A percentile compares a stretch with the other conserved stretches of the same genome.
phyloP scores from a whole-genome alignment of 2,888 invertebrate genomes.

The Protophormia terraenovae region DNA sequence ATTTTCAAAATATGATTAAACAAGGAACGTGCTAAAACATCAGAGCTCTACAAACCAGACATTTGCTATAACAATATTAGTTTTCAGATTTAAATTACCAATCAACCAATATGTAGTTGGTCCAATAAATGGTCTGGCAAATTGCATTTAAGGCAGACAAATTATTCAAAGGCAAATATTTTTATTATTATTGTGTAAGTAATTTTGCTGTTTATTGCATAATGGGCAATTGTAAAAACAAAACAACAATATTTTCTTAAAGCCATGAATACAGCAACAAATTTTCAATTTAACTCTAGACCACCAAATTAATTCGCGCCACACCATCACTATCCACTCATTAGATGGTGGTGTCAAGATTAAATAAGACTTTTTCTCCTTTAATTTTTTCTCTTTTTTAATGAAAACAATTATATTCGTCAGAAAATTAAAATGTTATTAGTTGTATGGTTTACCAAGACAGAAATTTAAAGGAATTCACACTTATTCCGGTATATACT shows the following conservation, averaged over 20 bases:
- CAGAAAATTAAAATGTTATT: neutral
- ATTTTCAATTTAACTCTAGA: too few relatives aligned
- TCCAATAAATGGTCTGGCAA: neutral
- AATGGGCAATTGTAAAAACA: slow-evolving; percentile 20
- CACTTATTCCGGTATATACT: too few relatives aligned
- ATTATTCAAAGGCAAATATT: slow-evolving; percentile 52
- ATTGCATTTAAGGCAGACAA: slow-evolving; percentile 20
- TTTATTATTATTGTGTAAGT: slow-evolving; percentile 30
- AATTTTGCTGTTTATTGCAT: slow-evolving; percentile 12
- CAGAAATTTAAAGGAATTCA: neutral
- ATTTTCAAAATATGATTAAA: slow-evolving; percentile 1
- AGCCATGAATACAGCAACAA: too few relatives aligned
- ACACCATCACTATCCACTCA: neutral
- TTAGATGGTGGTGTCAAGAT: slow-evolving; percentile 62
- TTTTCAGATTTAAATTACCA: neutral
- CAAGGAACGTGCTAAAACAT: slow-evolving; percentile 34
- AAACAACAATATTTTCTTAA: neutral
- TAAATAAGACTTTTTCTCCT: slow-evolving; percentile 19
- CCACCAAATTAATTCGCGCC: slow-evolving; percentile 3
- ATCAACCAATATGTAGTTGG: neutral
- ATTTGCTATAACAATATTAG: neutral
- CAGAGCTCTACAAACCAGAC: neutral
- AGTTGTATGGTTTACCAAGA: neutral
- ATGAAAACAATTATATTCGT: slow-evolving; percentile 17
- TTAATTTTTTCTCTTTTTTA: neutral